Conservation (phyloP, 2,797 vertebrate species). For the Anguilla pacifica region DNA sequence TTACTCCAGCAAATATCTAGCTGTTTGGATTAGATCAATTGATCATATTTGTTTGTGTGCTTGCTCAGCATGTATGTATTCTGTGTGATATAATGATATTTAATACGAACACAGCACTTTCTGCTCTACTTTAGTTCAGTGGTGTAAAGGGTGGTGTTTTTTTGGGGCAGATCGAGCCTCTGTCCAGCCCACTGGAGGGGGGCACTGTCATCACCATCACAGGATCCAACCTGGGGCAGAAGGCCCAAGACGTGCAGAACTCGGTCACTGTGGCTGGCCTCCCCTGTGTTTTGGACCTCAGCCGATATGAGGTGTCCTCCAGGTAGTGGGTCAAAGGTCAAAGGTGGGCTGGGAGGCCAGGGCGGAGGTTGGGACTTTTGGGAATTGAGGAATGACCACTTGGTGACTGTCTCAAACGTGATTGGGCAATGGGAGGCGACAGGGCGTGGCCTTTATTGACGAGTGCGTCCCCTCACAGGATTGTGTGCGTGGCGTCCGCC, state of each 20-base stretch:
- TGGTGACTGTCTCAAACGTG: neutral
- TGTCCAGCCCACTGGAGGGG: conserved; percentile 88
- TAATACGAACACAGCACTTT: neutral
- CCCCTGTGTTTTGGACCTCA: conserved; percentile 81
- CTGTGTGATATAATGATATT: neutral
- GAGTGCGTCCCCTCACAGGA: conserved; percentile 64
- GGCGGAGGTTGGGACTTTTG: neutral
- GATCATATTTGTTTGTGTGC: too few species aligned
- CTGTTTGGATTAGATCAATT: neutral
- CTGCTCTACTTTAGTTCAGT: neutral
- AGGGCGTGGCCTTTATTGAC: too few species aligned
- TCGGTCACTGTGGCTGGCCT: conserved; percentile 87
- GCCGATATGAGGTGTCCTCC: conserved; percentile 90
- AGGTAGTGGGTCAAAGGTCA: conserved; percentile 66
- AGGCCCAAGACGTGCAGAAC: conserved; percentile 86
- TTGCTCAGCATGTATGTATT: neutral
- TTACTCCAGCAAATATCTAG: neutral
- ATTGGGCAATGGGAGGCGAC: neutral
- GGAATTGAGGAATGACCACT: neutral
- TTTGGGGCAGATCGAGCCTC: conserved; percentile 80
- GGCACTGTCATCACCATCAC: conserved; percentile 91
- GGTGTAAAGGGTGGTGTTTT: neutral
- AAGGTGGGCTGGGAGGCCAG: neutral
- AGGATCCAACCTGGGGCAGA: conserved; percentile 96
- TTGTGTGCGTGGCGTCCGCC: conserved; percentile 83